Evolutionary conservation across 2,797 vertebrate species (phyloP), one percentile per base, ranked within the genome.

Genomic region (Rhinichthys osculus): DNA sequence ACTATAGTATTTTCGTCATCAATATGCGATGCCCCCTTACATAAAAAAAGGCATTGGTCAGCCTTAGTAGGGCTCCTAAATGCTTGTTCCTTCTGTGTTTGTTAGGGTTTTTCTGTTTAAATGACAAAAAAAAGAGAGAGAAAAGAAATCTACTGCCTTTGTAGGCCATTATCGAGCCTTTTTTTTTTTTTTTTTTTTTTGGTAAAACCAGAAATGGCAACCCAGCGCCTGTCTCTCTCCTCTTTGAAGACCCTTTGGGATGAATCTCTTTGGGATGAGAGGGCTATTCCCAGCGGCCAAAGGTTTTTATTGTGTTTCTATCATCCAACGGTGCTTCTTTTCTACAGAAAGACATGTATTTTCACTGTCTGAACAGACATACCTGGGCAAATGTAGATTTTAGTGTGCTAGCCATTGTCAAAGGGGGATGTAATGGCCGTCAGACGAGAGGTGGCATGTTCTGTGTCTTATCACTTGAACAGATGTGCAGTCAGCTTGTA

Each of bases 1-100:
- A 92, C 92, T 79, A 91, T 93, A 92, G 92, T 93, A 93, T 92
- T 94, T 93, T 90, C 91, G 90, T 89, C 87, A 88, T 88, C 89
- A 77, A 87, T 84, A 90, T 89, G 89, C 86, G 87, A 92, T 80
- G 74, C 87, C 86, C 87, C 88, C n/a, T 80, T 78, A 78, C 70
- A 40, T 70, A 70, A 87, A 72, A 89, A 90, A 89, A 83, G 81
- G 88, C 89, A 91, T 89, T 85, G 23, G 89, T 90, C 82, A 85
- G 92, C 92, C 92, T 92, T 90, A 91, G 90, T 84, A 85, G 84
- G 90, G 90, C 89, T 91, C 91, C 73, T 91, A 86, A 88, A 90
- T 85, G 83, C 87, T 92, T 91, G 86, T 86, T 87, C 92, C 88
- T 78, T 88, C 92, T 87, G 85, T 82, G 84, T 90, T 72, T 87